These are phyloP conservation scores for Sphenodon punctatus DNA, from an alignment of 2,797 vertebrate genomes.

Conservation along the genomic window DNA sequence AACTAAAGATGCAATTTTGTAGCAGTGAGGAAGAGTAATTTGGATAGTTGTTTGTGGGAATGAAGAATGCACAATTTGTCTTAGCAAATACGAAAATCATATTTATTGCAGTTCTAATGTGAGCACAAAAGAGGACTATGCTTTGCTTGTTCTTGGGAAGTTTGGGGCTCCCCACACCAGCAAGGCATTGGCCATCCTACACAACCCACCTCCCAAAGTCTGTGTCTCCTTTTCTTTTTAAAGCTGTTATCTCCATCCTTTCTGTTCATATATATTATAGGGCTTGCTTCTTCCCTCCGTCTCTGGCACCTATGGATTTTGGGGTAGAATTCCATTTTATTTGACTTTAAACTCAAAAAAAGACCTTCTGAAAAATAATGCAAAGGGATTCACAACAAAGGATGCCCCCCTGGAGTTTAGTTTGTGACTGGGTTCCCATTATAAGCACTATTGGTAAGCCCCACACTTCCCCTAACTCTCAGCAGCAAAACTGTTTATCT, in stretches of 20 bases:
- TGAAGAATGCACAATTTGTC: too few relatives aligned
- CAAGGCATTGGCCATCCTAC: too few relatives aligned
- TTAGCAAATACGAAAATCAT: too few relatives aligned
- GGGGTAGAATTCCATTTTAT: too few relatives aligned
- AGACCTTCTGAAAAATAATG: not conserved
- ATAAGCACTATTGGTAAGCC: not conserved
- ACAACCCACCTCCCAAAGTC: fast-evolving
- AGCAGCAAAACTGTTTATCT: not conserved
- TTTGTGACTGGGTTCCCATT: not conserved
- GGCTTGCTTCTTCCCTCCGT: not conserved
- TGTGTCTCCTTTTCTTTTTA: not conserved
- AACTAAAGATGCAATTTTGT: too few relatives aligned
- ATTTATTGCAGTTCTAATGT: too few relatives aligned
- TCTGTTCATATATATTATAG: not conserved
- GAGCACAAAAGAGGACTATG: too few relatives aligned
- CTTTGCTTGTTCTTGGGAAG: too few relatives aligned
- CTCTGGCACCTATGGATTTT: not conserved
- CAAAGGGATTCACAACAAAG: not conserved
- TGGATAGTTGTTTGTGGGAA: too few relatives aligned
- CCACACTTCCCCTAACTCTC: not conserved
- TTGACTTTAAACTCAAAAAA: too few relatives aligned
- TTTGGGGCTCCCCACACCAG: too few relatives aligned
- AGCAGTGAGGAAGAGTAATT: too few relatives aligned
- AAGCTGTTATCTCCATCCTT: not conserved
- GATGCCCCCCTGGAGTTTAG: not conserved